Evolutionary conservation across 2,888 invertebrate genomes (phyloP).

Genomic region (Apodemia duryi): DNA sequence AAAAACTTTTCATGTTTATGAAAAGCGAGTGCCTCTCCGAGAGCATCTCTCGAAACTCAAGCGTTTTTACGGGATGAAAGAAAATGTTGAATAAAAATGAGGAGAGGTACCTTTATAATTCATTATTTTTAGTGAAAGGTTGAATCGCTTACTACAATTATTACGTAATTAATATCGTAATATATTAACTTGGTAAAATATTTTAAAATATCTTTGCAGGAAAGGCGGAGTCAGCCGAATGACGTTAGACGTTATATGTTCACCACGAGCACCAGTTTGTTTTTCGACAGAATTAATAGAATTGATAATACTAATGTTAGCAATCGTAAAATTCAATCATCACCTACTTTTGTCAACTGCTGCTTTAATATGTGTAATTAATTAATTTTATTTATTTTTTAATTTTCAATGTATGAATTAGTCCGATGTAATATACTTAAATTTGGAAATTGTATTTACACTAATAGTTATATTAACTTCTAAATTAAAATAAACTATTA

Average conservation of each 20-base stretch:
- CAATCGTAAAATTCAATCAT: too few relatives aligned
- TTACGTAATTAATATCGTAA: background rate
- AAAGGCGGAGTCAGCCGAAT: background rate
- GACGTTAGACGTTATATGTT: background rate
- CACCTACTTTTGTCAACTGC: too few relatives aligned
- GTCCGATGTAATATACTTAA: too few relatives aligned
- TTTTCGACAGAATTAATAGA: too few relatives aligned
- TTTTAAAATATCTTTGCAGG: background rate
- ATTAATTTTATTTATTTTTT: too few relatives aligned
- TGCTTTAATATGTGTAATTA: too few relatives aligned
- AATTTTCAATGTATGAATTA: too few relatives aligned
- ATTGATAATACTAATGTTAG: too few relatives aligned
- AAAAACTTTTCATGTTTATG: slow-evolving; percentile 39
- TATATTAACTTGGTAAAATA: background rate
- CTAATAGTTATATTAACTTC: too few relatives aligned
- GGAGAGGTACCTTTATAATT: background rate
- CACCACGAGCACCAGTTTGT: too few relatives aligned
- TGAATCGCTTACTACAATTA: background rate
- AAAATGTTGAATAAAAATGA: background rate
- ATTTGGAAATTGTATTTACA: too few relatives aligned
- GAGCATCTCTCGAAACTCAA: slow-evolving; percentile 18
- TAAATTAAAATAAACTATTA: too few relatives aligned
- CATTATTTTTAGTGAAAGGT: background rate
- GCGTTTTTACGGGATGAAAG: slow-evolving; percentile 12
- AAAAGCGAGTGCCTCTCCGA: slow-evolving; percentile 32